Evolutionary conservation across 2,888 invertebrate genomes (phyloP), one percentile per base, ranked within the genome.

Genomic region (Aporophyla nigra): DNA sequence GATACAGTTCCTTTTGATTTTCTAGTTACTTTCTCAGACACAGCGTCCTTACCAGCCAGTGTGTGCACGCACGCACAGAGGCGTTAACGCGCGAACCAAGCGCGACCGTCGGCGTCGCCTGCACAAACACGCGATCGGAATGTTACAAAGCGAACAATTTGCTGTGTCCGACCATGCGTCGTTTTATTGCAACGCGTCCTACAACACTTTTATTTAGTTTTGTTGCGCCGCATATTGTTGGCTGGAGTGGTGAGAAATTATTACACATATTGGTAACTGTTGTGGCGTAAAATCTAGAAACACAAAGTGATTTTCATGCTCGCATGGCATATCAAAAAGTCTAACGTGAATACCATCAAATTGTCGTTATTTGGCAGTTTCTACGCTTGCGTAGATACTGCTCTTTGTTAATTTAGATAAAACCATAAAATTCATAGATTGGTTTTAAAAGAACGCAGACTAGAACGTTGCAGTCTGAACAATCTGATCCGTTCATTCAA

Each of bases 81-180:
- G 78, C 71, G 83, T 70, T 49, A 74, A 71, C 78, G 70, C 71
- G 72, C 61, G 62, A 65, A 63, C 81, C 81, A 71, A 74, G 78
- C 74, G 68, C 40, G 46, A 21, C 46, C 63, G 46, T 49, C 67
- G 66, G 74, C 83, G 67, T 65, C 76, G 87, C 84, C 83, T 80
- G 82, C 74, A 84, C 84, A 85, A 85, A 86, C 82, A 78, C 59
- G 80, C 78, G 80, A 84, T 86, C 24, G 85, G 84, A 82, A 88
- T 86, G 83, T 86, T 78, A 89, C 89, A 89, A 89, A 89, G 88
- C 71, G 62, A 85, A 84, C 83, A 80, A 87, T 89, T 88, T 86
- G 86, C 87, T 88, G 86, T 88, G 88, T 86, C 66, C 62, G 51
- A 53, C 61, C 85, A 74, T 77, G 80, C 78, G 65, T 71, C 43